A percentile compares a stretch with the other conserved stretches of the same genome.
Evolutionary conservation across 1,140 invertebrate genomes (phyloP).

Genomic region (Coptotermes formosanus): DNA sequence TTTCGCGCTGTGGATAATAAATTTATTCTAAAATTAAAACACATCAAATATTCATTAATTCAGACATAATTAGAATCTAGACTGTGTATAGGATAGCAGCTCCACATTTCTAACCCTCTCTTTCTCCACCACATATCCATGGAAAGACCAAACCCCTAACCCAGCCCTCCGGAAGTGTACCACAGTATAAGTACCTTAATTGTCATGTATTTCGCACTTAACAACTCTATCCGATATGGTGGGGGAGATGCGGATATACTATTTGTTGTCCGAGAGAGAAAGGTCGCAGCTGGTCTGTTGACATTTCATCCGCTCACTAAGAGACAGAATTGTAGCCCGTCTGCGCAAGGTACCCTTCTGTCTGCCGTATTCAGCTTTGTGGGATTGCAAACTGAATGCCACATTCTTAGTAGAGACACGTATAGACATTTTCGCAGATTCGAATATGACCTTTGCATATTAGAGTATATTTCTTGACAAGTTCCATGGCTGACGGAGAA

Average conservation of each 20-base stretch:
- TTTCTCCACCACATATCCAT: background rate
- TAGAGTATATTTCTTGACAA: too few species aligned
- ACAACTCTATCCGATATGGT: background rate
- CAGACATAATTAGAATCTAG: background rate
- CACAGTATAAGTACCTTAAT: background rate
- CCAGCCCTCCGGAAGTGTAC: background rate
- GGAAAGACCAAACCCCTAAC: background rate
- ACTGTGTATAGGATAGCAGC: background rate
- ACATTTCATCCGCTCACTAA: background rate
- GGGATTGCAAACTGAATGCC: too few species aligned
- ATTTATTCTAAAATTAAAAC: background rate
- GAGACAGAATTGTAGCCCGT: background rate
- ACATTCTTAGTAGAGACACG: too few species aligned
- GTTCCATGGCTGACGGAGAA: too few species aligned
- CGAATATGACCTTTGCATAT: too few species aligned
- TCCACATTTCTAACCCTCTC: background rate
- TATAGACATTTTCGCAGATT: too few species aligned
- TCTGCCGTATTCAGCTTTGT: too few species aligned
- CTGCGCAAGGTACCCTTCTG: background rate
- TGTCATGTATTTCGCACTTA: background rate
- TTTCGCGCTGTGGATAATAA: background rate
- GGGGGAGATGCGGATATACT: background rate
- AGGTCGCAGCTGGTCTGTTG: background rate
- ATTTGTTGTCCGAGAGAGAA: background rate
- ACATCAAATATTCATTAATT: conserved; percentile 8